Evolutionary conservation across 2,797 vertebrate species (phyloP).

Genomic region (Lerista edwardsae): DNA sequence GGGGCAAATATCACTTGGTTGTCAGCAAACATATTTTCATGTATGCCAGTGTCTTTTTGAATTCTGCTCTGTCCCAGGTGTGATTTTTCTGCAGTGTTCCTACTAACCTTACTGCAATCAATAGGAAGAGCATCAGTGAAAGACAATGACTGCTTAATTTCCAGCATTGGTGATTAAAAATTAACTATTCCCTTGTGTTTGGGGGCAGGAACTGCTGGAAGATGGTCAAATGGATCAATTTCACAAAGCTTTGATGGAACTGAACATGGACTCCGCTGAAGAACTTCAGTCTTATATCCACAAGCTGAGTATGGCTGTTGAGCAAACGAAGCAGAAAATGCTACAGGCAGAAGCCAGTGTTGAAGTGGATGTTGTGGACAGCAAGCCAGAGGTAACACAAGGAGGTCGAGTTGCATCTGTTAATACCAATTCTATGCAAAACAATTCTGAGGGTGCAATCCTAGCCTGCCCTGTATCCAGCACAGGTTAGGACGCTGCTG

Average conservation of each 20-base stretch:
- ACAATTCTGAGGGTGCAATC: not conserved
- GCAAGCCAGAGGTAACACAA: constrained; percentile 84
- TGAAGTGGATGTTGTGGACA: constrained; percentile 82
- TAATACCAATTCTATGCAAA: not conserved
- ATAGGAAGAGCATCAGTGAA: not conserved
- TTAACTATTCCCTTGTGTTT: constrained; percentile 14
- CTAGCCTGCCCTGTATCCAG: too few species aligned
- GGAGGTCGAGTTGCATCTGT: not conserved
- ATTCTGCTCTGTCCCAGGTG: not conserved
- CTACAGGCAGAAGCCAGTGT: constrained; percentile 83
- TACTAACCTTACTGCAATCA: not conserved
- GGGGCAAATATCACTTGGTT: not conserved
- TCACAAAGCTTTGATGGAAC: constrained; percentile 90
- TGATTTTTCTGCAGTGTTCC: not conserved
- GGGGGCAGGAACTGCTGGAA: constrained; percentile 88
- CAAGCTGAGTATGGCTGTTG: constrained; percentile 88
- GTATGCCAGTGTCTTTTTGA: not conserved
- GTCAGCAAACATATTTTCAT: not conserved
- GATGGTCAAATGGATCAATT: constrained; percentile 94
- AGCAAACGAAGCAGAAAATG: constrained; percentile 87
- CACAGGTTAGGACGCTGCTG: too few species aligned
- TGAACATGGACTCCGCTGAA: constrained; percentile 98
- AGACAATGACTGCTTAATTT: not conserved
- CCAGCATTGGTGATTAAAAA: not conserved
- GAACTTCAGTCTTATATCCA: constrained; percentile 96